phyloP scores from a whole-genome alignment of 2,113 vertebrate genomes.

The Paradoxurus hermaphroditus region DNA sequence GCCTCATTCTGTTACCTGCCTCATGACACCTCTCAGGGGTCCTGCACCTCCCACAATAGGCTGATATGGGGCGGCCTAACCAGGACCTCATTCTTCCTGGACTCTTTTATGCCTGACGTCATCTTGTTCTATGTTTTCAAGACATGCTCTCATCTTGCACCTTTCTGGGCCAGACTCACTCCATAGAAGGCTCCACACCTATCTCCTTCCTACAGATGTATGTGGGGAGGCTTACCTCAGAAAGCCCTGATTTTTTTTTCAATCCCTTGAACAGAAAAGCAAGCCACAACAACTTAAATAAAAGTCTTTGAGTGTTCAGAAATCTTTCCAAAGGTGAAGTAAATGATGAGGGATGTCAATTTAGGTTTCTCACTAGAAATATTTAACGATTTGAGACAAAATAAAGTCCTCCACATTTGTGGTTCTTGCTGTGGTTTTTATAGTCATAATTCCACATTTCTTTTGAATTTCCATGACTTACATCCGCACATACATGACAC shows the following conservation, averaged over 20 bases:
- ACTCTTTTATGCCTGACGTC: neutral
- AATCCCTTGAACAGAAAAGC: neutral
- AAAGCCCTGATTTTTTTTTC: neutral
- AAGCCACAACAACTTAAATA: neutral
- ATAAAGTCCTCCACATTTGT: neutral
- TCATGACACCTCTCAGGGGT: neutral
- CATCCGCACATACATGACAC: neutral
- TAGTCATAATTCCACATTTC: neutral
- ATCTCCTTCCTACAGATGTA: neutral
- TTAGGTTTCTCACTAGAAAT: neutral
- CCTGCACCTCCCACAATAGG: accelerated
- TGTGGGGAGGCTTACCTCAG: neutral
- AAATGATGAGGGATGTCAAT: neutral
- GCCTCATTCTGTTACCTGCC: neutral
- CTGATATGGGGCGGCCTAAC: neutral
- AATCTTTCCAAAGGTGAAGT: neutral
- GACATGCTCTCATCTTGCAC: neutral
- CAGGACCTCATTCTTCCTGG: neutral
- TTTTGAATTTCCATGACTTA: neutral
- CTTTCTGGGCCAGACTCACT: neutral
- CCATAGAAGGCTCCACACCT: neutral
- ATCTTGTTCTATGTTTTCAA: neutral
- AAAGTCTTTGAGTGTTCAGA: neutral
- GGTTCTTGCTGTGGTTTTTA: neutral
- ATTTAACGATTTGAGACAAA: neutral